These are phyloP conservation scores for Chondrosia reniformis DNA, from an alignment of 37 sponge, comb jelly and placozoan genomes.

Conservation along the genomic window DNA sequence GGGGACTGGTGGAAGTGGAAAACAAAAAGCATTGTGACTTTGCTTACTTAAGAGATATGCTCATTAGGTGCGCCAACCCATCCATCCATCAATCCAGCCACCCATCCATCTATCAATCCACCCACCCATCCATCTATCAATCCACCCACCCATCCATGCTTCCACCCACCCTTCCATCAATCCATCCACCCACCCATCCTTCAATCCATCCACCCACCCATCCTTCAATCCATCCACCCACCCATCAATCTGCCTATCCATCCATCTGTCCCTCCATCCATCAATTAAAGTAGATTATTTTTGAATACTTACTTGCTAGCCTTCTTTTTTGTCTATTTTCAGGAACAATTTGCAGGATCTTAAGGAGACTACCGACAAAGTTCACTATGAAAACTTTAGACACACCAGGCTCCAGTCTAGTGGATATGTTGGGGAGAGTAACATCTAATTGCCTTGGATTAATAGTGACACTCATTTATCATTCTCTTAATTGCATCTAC, in stretches of 20 bases:
- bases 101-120: background rate
- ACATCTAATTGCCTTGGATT: slow-evolving; percentile 50
- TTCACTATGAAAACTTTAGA: slow-evolving; percentile 94
- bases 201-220: background rate
- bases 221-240: background rate
- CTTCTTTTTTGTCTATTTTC: no score
- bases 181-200: background rate
- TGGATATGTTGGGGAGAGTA: slow-evolving; percentile 65
- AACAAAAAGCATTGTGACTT: slow-evolving; percentile 96
- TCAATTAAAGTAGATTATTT: background rate
- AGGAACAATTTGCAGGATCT: slow-evolving; percentile 97
- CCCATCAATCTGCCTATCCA: background rate
- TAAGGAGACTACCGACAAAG: slow-evolving; percentile 96
- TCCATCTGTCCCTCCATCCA: background rate
- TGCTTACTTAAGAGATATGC: slow-evolving; percentile 93
- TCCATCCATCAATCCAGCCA: background rate
- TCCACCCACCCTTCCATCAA: background rate
- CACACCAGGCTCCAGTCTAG: slow-evolving; percentile 55
- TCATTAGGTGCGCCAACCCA: slow-evolving; percentile 72
- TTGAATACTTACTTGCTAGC: background rate
- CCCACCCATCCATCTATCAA: background rate
- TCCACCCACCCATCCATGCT: background rate
- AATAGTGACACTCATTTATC: no score
- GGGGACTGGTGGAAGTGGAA: slow-evolving; percentile 98
- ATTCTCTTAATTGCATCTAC: no score